Evolutionary conservation across 2,113 vertebrate species (phyloP), one percentile per base, ranked within the genome.

Genomic region (Grallaria varia): DNA sequence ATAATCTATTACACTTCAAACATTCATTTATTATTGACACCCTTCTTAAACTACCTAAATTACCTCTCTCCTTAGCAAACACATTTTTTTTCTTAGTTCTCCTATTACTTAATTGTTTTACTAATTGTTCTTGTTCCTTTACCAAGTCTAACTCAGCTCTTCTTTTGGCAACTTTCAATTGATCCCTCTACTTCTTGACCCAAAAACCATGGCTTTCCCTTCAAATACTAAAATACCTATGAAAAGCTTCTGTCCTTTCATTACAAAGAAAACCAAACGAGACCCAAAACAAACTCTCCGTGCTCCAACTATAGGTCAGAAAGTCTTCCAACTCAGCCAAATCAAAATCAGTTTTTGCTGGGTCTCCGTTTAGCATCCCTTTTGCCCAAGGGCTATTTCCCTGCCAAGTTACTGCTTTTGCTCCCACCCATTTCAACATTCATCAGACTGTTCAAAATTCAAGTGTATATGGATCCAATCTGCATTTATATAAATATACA

Each of bases 301-400:
- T 67, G 83, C 90, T 96, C 90, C 93, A 92, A 53, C 64, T 92
- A 0, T 78, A 59, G 72, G 84, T 95, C 88, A 88, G 76, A 89
- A 74, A 93, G 47, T 85, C 79, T 90, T 88, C 72, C 47, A 45
- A 76, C 85, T 75, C 92, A 88, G 95, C 95, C 93, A 96, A 96
- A 95, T 93, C 82, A 89, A 95, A 94, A 97, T 90, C 95, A 96
- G 40, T 96, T 96, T 96, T 93, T 91, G 68, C 85, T 88, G 90
- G 84, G 93, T 86, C 92, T 94, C 78, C 49, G 85, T 88, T 95
- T 93, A 96, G 82, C 76, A 93, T 95, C 93, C 95, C 90, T 89
- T 74, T 95, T 94, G 96, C 96, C 95, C 88, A 92, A 88, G 95
- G 95, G 92, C 68, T 95, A 20, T 95, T 96, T 96, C 83, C 37